Evolutionary conservation across 2,888 invertebrate genomes (phyloP), one percentile per base, ranked within the genome.

Genomic region (Pyrocoelia pectoralis): DNA sequence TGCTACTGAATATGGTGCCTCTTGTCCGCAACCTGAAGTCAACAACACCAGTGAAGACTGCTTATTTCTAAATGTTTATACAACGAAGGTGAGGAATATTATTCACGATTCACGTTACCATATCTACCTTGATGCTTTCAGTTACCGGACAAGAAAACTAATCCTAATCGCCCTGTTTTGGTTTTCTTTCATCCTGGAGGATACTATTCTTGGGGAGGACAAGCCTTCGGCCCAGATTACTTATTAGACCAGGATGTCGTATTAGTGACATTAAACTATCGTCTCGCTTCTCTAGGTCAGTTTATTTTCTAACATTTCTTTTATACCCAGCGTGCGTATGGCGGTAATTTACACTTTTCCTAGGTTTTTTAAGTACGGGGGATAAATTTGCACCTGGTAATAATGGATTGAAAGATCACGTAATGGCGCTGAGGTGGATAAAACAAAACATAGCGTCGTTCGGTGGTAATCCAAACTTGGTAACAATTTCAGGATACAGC

Each of bases 391-490:
- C 89, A 0, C 87, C 89, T 0, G 91, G 91, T 0, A 91, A 91
- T 76, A 84, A 87, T 69, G 91, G 89, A 0, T 78, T 89, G 38
- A 91, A 90, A 75, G 91, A 91, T 77, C 90, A 91, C 78, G 89
- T 89, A 1, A 79, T 82, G 3, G 87, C 87, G 0, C 75, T 91
- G 63, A 84, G 85, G 66, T 91, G 90, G 90, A 80, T 91, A 0
- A 84, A 86, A 72, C 75, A 85, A 43, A 89, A 91, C 72, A 89
- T 91, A 50, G 84, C 81, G 0, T 79, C 85, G 0, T 91, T 91
- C 72, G 90, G 90, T 0, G 91, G 91, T 1, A 86, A 91, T 79
- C 86, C 88, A 0, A 80, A 83, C 68, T 80, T 80, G 0, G 87
- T 91, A 1, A 91, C 91, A 0, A 79, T 91, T 12, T 74, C 85